These are phyloP conservation scores for Heliconius sara DNA, from an alignment of 2,888 invertebrate genomes.

Conservation along the genomic window DNA sequence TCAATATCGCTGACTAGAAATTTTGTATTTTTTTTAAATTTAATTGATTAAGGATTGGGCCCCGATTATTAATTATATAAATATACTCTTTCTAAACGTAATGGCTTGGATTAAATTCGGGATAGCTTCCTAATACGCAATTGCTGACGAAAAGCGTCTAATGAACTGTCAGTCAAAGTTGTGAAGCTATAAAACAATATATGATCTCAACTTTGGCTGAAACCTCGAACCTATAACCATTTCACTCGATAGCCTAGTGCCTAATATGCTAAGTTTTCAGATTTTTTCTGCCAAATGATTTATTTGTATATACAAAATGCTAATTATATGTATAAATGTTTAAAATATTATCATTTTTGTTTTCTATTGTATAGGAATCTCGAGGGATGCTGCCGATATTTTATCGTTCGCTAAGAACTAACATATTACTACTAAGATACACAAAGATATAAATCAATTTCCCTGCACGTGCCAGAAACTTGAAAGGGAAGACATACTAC, in stretches of 20 bases:
- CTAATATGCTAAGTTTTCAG: neutral
- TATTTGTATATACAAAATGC: neutral
- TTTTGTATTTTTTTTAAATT: too few relatives aligned
- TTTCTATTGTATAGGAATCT: constrained; percentile 10
- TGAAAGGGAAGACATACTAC: constrained; percentile 43
- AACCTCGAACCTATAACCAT: neutral
- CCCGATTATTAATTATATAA: too few relatives aligned
- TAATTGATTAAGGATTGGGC: neutral
- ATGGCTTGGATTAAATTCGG: too few relatives aligned
- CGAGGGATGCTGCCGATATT: constrained; percentile 11
- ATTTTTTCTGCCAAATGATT: neutral
- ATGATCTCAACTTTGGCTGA: neutral
- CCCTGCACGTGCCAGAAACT: constrained; percentile 50
- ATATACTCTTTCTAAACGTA: too few relatives aligned
- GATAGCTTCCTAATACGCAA: too few relatives aligned
- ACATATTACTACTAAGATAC: constrained; percentile 32
- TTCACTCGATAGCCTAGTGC: neutral
- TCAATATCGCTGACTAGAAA: too few relatives aligned
- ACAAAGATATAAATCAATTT: constrained; percentile 68
- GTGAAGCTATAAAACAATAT: too few relatives aligned
- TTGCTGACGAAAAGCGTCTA: too few relatives aligned
- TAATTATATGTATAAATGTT: neutral
- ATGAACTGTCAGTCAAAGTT: too few relatives aligned
- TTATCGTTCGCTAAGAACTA: constrained; percentile 20
- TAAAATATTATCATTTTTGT: neutral